Conservation (phyloP, 2,113 vertebrate genomes). For the Onychorhynchus coronatus region DNA sequence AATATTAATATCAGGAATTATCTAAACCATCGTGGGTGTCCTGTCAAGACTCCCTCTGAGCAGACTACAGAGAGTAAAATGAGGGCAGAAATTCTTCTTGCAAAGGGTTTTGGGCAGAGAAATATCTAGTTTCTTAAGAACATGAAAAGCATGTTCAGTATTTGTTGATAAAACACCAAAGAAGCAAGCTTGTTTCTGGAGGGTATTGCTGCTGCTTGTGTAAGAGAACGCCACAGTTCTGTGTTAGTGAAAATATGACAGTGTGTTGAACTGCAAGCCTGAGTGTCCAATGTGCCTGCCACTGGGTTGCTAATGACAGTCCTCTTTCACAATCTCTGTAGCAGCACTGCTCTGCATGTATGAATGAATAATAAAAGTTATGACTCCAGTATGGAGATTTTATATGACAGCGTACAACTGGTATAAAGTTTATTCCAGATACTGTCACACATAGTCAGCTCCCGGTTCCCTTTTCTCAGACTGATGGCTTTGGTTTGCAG, state of each 20-base stretch:
- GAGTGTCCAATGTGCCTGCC: background rate
- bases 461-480: background rate
- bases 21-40: background rate
- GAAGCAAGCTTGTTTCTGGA: background rate
- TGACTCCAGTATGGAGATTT: background rate
- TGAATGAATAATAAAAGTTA: background rate
- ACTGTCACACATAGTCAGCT: background rate
- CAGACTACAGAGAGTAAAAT: background rate
- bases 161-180: background rate
- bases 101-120: background rate
- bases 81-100: background rate
- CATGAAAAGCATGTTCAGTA: background rate
- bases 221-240: background rate
- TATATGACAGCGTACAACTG: background rate
- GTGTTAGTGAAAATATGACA: background rate
- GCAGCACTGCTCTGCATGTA: background rate
- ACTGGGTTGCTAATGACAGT: background rate
- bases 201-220: background rate
- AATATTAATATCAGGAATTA: background rate
- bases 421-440: background rate
- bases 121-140: background rate
- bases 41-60: background rate
- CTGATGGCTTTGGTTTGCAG: background rate
- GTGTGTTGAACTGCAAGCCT: background rate
- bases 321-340: background rate